Conservation (phyloP, 2,888 invertebrate genomes). For the Argyresthia albistria region DNA sequence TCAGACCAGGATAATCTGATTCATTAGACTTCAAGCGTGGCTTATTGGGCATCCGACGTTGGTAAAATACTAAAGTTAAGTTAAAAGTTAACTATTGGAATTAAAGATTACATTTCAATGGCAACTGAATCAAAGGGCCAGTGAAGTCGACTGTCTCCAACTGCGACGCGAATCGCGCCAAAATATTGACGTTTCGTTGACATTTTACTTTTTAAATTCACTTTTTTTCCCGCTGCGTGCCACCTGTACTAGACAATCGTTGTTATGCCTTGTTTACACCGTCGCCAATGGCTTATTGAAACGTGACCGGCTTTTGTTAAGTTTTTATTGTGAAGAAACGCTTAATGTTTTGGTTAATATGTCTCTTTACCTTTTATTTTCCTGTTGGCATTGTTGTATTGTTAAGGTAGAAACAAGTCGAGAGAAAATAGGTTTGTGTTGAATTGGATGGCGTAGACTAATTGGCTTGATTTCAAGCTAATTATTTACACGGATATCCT, state of each 20-base stretch:
- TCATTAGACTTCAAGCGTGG: conserved; percentile 40
- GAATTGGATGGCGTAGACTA: no score
- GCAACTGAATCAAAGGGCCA: background rate
- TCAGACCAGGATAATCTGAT: conserved; percentile 29
- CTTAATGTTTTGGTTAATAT: conserved; percentile 8
- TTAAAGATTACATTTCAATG: background rate
- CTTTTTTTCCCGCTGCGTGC: conserved; percentile 25
- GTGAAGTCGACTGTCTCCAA: conserved; percentile 21
- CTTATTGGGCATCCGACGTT: conserved; percentile 35
- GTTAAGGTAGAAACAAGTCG: background rate
- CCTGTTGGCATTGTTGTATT: background rate
- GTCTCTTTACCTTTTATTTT: conserved; percentile 3
- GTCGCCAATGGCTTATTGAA: conserved; percentile 27
- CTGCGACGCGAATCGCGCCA: conserved; percentile 63
- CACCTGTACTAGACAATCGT: conserved; percentile 30
- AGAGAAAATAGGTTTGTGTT: background rate
- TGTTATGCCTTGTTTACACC: conserved; percentile 27
- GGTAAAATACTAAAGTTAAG: background rate
- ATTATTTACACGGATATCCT: no score
- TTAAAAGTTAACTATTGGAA: no score
- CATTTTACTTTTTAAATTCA: conserved; percentile 22
- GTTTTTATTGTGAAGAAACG: conserved; percentile 7
- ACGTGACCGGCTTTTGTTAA: conserved; percentile 19
- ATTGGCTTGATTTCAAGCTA: no score
- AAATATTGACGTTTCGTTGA: conserved; percentile 24